These are phyloP conservation scores for Teinopalpus imperialis DNA, from an alignment of 2,888 invertebrate species.

Conservation along the genomic window DNA sequence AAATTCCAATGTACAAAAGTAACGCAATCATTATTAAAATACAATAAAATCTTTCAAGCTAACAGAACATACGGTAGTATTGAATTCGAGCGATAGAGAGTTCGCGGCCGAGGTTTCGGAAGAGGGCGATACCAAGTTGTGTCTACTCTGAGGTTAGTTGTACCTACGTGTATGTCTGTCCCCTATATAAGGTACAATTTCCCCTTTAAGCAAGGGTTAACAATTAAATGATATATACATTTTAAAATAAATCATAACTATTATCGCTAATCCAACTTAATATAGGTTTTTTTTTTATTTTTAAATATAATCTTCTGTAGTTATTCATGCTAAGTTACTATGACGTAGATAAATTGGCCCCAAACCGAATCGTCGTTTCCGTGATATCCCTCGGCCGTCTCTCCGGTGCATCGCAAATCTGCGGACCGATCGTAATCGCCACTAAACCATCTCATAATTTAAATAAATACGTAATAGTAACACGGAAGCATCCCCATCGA, in stretches of 20 bases:
- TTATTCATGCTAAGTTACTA: no score
- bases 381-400: conserved; percentile 32
- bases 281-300: no score
- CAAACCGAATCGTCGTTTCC: conserved; percentile 6
- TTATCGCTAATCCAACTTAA: no score
- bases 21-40: conserved; percentile 72
- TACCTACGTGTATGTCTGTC: no score
- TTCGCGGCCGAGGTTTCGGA: conserved; percentile 23
- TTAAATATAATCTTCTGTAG: no score
- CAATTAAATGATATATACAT: no score
- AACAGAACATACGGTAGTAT: conserved; percentile 67
- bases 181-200: no score
- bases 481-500: conserved; percentile 51
- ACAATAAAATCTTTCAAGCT: conserved; percentile 70
- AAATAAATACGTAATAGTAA: conserved; percentile 65
- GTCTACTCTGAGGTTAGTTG: no score
- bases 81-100: conserved; percentile 34
- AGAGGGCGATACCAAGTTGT: background rate
- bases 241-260: no score
- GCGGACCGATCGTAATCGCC: conserved; percentile 38
- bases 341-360: conserved; percentile 21
- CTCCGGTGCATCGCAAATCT: conserved; percentile 27
- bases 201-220: no score
- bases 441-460: conserved; percentile 43
- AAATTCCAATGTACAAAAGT: conserved; percentile 80